Percentiles rank a stretch among this genome's conserved stretches.
Evolutionary conservation across 2,888 invertebrate genomes (phyloP).

Genomic region (Drosophila nr. fundita): DNA sequence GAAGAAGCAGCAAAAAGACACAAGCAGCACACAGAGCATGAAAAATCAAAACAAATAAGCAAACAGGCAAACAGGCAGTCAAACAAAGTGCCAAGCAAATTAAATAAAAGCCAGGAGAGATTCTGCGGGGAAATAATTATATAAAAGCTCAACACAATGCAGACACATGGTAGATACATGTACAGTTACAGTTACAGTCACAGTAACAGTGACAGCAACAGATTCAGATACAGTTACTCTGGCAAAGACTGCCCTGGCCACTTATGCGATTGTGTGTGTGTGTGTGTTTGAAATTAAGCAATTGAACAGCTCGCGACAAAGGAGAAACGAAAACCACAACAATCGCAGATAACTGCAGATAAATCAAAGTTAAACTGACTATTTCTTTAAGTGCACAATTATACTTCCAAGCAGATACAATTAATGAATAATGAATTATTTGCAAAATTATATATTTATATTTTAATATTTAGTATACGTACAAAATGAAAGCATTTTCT

Average conservation of each 20-base stretch:
- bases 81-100: constrained; percentile 71
- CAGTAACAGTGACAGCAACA: background rate
- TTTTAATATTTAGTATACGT: background rate
- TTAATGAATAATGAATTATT: background rate
- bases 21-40: constrained; percentile 41
- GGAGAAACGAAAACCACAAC: constrained; percentile 9
- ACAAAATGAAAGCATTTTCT: background rate
- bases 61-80: constrained; percentile 51
- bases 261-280: constrained; percentile 27
- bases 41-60: constrained; percentile 74
- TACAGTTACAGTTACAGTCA: constrained; percentile 18
- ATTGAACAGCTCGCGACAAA: constrained; percentile 46
- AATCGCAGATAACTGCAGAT: background rate
- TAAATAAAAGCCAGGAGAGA: constrained; percentile 54
- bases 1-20: constrained; percentile 18
- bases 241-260: constrained; percentile 23
- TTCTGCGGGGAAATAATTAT: constrained; percentile 14
- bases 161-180: constrained; percentile 13
- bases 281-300: constrained; percentile 47
- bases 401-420: background rate
- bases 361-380: background rate
- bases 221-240: constrained; percentile 1
- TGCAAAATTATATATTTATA: background rate
- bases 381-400: background rate
- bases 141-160: constrained; percentile 32